Conservation (phyloP, 2,113 vertebrate species). For the Ia io region DNA sequence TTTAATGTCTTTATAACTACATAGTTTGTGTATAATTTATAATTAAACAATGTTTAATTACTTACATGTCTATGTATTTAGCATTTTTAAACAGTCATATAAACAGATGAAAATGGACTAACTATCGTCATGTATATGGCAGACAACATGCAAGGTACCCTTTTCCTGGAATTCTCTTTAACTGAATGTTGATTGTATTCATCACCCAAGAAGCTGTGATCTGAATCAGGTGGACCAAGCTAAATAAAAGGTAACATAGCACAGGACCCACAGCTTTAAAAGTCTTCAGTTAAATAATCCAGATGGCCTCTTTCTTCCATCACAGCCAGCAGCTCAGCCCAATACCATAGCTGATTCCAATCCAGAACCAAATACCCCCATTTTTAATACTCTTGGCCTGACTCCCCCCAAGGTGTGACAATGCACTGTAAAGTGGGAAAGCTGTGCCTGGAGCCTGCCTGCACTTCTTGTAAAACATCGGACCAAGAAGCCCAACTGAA, state of each 20-base stretch:
- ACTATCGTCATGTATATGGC: background rate
- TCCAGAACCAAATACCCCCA: background rate
- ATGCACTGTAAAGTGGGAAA: background rate
- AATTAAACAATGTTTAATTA: background rate
- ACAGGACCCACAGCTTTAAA: background rate
- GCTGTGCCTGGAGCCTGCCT: background rate
- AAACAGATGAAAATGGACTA: background rate
- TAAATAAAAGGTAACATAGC: background rate
- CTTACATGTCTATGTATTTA: background rate
- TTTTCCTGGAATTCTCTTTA: background rate
- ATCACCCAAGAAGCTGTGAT: background rate
- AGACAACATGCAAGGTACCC: background rate
- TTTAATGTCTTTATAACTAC: constrained; percentile 25
- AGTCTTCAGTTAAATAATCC: background rate
- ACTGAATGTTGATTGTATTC: background rate
- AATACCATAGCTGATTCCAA: background rate
- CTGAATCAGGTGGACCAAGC: background rate
- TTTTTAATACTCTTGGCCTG: background rate
- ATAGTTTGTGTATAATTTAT: background rate
- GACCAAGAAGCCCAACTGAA: background rate
- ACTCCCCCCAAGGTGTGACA: background rate
- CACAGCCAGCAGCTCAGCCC: background rate
- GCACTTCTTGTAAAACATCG: background rate
- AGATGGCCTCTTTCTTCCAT: background rate
- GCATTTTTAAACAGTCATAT: constrained; percentile 16